phyloP scores from a whole-genome alignment of 92 coral and sea anemone species.

The Siderastrea radians region DNA sequence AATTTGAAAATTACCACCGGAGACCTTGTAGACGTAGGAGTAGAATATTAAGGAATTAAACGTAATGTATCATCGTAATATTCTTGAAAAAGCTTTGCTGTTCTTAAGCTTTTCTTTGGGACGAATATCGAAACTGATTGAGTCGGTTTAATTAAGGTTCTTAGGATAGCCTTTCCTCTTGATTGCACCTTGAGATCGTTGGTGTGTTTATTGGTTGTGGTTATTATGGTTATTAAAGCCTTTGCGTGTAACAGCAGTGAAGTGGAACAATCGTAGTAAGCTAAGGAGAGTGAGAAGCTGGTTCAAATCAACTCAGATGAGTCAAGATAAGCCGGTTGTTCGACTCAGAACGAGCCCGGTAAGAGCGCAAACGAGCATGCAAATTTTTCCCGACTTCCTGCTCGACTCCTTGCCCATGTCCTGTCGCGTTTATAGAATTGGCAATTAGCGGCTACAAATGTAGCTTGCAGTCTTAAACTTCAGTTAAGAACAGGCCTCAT shows the following conservation, averaged over 20 bases:
- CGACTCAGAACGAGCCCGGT: too few relatives aligned
- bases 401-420: too few relatives aligned
- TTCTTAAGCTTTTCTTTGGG: background rate
- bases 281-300: background rate
- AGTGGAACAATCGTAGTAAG: constrained; percentile 1
- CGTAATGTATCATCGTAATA: background rate
- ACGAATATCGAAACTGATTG: background rate
- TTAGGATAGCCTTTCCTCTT: background rate
- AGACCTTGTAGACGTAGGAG: background rate
- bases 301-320: background rate
- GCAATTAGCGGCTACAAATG: too few relatives aligned
- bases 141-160: background rate
- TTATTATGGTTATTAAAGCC: background rate
- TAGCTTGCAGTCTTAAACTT: too few relatives aligned
- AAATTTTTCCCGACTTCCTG: too few relatives aligned
- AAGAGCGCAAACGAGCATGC: too few relatives aligned
- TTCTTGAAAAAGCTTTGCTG: background rate
- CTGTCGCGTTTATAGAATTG: too few relatives aligned
- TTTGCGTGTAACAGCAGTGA: constrained; percentile 14
- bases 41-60: background rate
- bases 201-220: constrained; percentile 24
- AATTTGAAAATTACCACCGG: background rate
- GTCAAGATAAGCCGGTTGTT: background rate
- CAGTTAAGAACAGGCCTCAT: too few relatives aligned
- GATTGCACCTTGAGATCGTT: background rate